Evolutionary conservation across 2,113 vertebrate species (phyloP), one percentile per base, ranked within the genome.

Genomic region (Galbula dea): DNA sequence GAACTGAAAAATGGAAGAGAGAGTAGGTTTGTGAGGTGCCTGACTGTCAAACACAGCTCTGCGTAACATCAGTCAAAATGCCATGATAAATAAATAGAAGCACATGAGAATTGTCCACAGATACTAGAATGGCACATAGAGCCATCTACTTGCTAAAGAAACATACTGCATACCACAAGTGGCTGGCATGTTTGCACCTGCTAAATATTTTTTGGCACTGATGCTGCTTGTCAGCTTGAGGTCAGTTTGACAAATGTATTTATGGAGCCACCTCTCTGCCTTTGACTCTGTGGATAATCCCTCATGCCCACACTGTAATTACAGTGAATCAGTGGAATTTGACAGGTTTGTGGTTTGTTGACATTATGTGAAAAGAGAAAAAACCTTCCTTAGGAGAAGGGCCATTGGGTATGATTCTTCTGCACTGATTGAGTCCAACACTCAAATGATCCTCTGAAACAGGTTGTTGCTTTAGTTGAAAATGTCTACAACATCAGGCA

Each of bases 121-220:
- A 82, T 88, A 80, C 21, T 88, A 91, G 80, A 91, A 34, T 67
- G 80, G 30, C 36, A 61, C 78, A 51, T 34, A 36, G 59, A 91
- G 43, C 74, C 67, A 71, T 55, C 43, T 85, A 87, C 81, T 94
- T 80, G 71, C 74, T 94, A 74, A 92, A 74, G 93, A 91, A 96
- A 82, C 51, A 91, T 41, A 32, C 59, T 87, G 59, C 84, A 73
- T 91, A 79, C 72, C 78, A 69, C 67, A 94, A 92, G 55, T 86
- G 91, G 36, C 89, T 95, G 94, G 91, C 94, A 91, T 89, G 91
- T 68, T 94, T 92, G 63, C 82, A 95, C 93, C 89, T 91, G 89
- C 82, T 96, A 92, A 94, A 83, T 96, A 94, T 80, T 94, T 94
- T 89, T 91, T 96, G 94, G 89, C 84, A 85, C 15, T 15, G 75